Evolutionary conservation across 1,140 invertebrate species (phyloP), one percentile per base, ranked within the genome.

Genomic region (Samia ricini): DNA sequence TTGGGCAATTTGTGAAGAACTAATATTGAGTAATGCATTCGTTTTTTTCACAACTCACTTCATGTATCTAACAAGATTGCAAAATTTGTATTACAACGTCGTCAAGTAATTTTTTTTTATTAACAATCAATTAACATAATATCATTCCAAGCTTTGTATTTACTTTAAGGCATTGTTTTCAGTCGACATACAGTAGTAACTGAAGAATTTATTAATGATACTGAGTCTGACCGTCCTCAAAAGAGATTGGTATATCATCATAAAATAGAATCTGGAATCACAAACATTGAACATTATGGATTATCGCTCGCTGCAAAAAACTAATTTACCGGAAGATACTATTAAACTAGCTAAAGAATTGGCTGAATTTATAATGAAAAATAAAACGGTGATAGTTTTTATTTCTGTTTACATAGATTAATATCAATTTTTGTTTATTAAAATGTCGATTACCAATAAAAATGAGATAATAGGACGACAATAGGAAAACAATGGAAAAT

Each of bases 1-100:
- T 51, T 97, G 95, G 94, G 93, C 95, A 0, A 93, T 98, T 60
- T 95, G 94, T 79, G 95, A 97, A 90, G 89, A 93, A 66, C 91
- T 98, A 2, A 73, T 95, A 2, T 81, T 89, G 36, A 93, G 92
- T 3, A 90, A 93, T 65, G 95, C 96, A 0, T 97, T 96, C 74
- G 93, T 94, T 4, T 95, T 97, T 69, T 93, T 96, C 66, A 95
- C 96, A 0, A 98, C 97, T 2, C 97, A 99, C 87, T 97, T 95
- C 81, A 83, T 92, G 24, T 93, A 94, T 56, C 80, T 98, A 15
- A 95, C 95, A 0, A 93, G 94, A 81, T 76, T 98, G 8, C 91
- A 94, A 52, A 91, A 94, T 50, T 68, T 96, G 2, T 97, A 97
- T 84, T 92, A 91, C 20, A 97, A 96, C 85, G 94, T 97, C 26